Evolutionary conservation across 2,113 vertebrate species (phyloP), one percentile per base, ranked within the genome.

Genomic region (Terrapene triunguis): DNA sequence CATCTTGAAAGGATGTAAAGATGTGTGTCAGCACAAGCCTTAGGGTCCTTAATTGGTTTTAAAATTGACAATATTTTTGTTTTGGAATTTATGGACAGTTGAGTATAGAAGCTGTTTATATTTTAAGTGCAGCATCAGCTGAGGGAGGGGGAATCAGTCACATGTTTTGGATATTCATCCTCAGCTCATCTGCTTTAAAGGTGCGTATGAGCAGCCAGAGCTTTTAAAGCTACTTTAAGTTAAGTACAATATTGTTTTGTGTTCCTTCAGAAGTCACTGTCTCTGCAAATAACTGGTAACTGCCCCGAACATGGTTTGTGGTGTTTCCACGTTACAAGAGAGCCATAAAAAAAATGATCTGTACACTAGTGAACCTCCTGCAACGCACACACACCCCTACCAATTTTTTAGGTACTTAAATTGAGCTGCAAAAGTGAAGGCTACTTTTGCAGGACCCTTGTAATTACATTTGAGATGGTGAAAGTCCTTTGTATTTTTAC

Each of bases 81-180:
- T 85, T 65, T 85, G 80, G 1, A 5, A 85, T 90, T 85, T 85
- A 69, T 14, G 87, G 74, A 91, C 95, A 47, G 21, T 1, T 10
- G 78, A 76, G 25, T 8, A 19, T 17, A 44, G 69, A 35, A 69
- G 38, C 54, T 35, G 54, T 78, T 44, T 55, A 57, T 72, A 47
- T 13, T 76, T 4, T 16, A 91, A 95, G 76, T 1, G 32, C 2
- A 54, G 16, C 74, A 92, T 81, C 87, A 85, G 13, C 42, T 88
- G 19, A 19, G 83, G 62, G 72, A 91, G 76, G 32, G 91, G 92
- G 96, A 97, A 89, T 93, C 89, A 95, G 25, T 86, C 1, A 2
- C 12, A 62, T 82, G 92, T 94, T 4, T 4, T 72, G 35, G 17
- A 72, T 72, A 72, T 72, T 72, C 65, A 72, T 17, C 4, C 65